Percentiles rank a stretch among this genome's conserved stretches.
Evolutionary conservation across 2,113 vertebrate genomes (phyloP).

Genomic region (Ciconia stormi): DNA sequence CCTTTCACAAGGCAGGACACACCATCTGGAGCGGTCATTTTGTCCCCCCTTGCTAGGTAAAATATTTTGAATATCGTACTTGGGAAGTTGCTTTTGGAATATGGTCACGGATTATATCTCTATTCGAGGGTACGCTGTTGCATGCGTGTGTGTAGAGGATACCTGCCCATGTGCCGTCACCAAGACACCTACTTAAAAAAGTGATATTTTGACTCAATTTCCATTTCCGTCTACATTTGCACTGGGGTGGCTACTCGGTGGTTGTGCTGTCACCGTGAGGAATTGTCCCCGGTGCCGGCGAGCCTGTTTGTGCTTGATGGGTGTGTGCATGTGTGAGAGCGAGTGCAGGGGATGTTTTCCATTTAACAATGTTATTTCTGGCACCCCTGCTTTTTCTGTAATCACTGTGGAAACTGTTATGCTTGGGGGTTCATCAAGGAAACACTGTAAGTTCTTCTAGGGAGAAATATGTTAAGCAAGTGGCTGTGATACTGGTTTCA

Average conservation of each 20-base stretch:
- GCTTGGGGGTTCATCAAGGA: slow-evolving; percentile 52
- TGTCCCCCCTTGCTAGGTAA: neutral
- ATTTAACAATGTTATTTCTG: slow-evolving; percentile 43
- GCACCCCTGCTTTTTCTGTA: slow-evolving; percentile 18
- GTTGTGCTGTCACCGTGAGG: neutral
- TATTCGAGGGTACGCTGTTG: fast-evolving
- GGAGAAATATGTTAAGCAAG: neutral
- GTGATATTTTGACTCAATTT: fast-evolving
- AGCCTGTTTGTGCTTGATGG: neutral
- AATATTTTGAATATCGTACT: neutral
- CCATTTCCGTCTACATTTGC: neutral
- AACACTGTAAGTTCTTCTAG: slow-evolving; percentile 31
- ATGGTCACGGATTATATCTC: fast-evolving
- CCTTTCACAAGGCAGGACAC: neutral
- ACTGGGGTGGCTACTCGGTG: fast-evolving
- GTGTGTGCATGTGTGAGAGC: neutral
- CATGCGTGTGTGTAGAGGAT: too few relatives aligned
- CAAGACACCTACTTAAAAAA: too few relatives aligned
- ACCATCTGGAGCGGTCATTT: fast-evolving
- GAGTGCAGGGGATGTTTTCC: slow-evolving; percentile 47
- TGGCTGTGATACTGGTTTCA: neutral
- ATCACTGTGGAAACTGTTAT: slow-evolving; percentile 65
- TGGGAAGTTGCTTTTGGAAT: neutral
- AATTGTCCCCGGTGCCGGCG: fast-evolving
- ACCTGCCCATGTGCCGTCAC: neutral